These are phyloP conservation scores for Platichthys stellatus DNA, from an alignment of 2,113 vertebrate genomes.

Conservation along the genomic window DNA sequence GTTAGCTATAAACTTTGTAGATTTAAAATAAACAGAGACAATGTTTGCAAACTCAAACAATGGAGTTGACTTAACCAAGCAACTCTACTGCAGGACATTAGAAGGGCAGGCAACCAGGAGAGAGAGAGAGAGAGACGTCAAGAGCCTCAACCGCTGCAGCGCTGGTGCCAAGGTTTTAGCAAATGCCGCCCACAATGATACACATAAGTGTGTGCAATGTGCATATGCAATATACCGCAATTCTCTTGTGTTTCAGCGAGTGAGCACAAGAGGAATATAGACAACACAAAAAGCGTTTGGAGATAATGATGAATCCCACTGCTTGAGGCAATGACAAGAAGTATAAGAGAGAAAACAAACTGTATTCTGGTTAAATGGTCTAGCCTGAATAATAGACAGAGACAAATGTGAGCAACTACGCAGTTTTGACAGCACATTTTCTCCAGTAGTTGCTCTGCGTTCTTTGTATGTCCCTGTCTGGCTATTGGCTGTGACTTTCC, in stretches of 20 bases:
- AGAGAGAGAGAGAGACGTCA: constrained; percentile 7
- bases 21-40: too few species aligned
- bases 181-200: constrained; percentile 19
- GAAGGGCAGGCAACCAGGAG: constrained; percentile 41
- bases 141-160: constrained; percentile 30
- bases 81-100: constrained; percentile 35
- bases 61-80: constrained; percentile 8
- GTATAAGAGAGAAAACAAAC: constrained; percentile 54
- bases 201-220: constrained; percentile 24
- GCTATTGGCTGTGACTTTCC: constrained; percentile 53
- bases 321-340: constrained; percentile 67
- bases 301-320: constrained; percentile 63
- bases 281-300: constrained; percentile 53
- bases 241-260: constrained; percentile 38
- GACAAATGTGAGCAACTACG: constrained; percentile 56
- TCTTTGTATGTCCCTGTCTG: constrained; percentile 43
- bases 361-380: constrained; percentile 59
- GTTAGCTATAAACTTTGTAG: neutral
- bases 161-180: constrained; percentile 27
- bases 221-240: constrained; percentile 35
- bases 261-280: constrained; percentile 51
- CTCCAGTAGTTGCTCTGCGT: constrained; percentile 23
- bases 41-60: too few species aligned
- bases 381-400: constrained; percentile 67
- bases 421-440: constrained; percentile 58